Evolutionary conservation across 2,113 vertebrate species (phyloP).

Genomic region (Psittacula cyanocephala): DNA sequence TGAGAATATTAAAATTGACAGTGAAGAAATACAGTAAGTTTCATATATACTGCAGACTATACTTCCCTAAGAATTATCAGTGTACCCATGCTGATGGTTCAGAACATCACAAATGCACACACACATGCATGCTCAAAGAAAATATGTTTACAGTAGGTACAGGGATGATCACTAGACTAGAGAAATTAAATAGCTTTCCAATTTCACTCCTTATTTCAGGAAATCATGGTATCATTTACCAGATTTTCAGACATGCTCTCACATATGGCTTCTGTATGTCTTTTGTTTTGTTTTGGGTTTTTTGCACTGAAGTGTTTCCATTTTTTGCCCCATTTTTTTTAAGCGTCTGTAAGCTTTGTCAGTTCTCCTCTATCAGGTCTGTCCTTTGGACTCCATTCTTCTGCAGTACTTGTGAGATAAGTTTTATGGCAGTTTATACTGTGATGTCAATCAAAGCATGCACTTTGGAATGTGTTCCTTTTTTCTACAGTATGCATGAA

Average conservation of each 20-base stretch:
- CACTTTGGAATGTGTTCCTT: constrained; percentile 8
- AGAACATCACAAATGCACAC: background rate
- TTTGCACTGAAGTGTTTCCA: background rate
- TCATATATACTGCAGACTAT: background rate
- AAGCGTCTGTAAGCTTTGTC: background rate
- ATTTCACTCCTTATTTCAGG: background rate
- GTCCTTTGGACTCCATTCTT: constrained; percentile 37
- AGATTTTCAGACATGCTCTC: background rate
- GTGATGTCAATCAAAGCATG: background rate
- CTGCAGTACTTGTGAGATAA: background rate
- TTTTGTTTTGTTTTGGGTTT: background rate
- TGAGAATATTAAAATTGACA: background rate
- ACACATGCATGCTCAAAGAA: background rate
- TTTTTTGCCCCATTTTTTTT: background rate
- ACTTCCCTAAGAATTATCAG: background rate
- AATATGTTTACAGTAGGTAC: background rate
- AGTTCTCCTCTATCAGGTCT: background rate
- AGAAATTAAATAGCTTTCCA: background rate
- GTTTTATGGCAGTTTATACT: constrained; percentile 36
- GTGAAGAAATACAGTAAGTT: background rate
- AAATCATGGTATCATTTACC: background rate
- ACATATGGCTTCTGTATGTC: background rate
- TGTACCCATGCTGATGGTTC: background rate
- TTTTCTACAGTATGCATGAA: background rate
- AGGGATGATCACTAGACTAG: background rate